Evolutionary conservation across 2,113 vertebrate genomes (phyloP).

Genomic region (Nicator chloris): DNA sequence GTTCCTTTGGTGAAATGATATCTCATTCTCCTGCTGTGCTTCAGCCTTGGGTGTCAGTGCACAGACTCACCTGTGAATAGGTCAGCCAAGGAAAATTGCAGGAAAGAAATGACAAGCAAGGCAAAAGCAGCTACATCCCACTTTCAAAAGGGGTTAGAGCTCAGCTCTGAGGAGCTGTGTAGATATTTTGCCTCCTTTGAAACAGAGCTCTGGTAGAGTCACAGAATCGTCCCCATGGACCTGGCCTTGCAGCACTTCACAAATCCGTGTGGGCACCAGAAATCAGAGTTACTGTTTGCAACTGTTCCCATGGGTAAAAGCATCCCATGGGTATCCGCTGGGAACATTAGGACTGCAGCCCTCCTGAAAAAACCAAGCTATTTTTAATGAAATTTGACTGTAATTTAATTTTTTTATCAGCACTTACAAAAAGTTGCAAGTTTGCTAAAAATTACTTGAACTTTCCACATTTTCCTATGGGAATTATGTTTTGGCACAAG

Average conservation of each 20-base stretch:
- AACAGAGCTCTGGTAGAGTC: not conserved
- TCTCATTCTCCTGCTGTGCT: not conserved
- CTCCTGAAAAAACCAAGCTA: not conserved
- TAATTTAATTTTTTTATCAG: not conserved
- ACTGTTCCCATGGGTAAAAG: too few species aligned
- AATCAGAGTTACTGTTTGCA: not conserved
- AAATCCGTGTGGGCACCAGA: not conserved
- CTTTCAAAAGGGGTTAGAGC: not conserved
- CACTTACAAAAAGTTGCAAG: not conserved
- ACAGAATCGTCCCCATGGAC: not conserved
- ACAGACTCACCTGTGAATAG: not conserved
- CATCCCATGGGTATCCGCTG: not conserved
- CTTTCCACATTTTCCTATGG: not conserved
- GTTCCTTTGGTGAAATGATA: not conserved
- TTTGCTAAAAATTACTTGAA: not conserved
- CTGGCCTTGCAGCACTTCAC: not conserved
- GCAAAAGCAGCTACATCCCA: not conserved
- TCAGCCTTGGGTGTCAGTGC: not conserved
- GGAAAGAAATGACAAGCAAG: not conserved
- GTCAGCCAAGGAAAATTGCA: not conserved
- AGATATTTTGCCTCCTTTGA: not conserved
- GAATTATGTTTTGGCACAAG: not conserved
- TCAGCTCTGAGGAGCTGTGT: not conserved
- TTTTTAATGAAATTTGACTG: not conserved
- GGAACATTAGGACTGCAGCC: not conserved